These are phyloP conservation scores for Nezara viridula DNA, from an alignment of 2,888 invertebrate genomes.

Conservation along the genomic window DNA sequence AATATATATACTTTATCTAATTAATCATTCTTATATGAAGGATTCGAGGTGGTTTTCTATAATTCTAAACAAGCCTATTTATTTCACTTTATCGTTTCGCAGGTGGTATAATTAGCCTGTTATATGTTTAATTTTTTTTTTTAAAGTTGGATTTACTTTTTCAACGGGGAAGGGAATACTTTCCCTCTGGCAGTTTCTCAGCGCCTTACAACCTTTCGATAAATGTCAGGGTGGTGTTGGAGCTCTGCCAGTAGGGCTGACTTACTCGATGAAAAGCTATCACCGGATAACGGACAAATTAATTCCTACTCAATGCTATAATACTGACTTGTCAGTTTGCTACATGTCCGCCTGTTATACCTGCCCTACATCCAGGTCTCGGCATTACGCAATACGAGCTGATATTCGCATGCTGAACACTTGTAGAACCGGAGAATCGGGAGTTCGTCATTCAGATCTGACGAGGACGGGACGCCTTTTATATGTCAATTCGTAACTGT, in stretches of 20 bases:
- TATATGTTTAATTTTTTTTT: too few species aligned
- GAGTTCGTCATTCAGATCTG: background rate
- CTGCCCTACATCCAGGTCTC: background rate
- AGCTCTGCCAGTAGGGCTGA: background rate
- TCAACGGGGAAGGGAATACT: background rate
- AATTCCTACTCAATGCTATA: background rate
- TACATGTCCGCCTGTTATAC: background rate
- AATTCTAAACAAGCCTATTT: too few species aligned
- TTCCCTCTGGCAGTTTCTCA: constrained; percentile 10
- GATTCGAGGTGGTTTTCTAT: too few species aligned
- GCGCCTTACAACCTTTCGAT: constrained; percentile 3
- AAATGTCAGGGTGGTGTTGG: background rate
- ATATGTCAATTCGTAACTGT: background rate
- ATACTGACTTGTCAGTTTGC: background rate
- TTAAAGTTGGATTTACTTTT: background rate
- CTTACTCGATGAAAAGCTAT: background rate
- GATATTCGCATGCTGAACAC: background rate
- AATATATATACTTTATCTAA: too few species aligned
- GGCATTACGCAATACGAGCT: background rate
- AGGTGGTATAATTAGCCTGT: too few species aligned
- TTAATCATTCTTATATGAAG: too few species aligned
- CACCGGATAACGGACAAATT: background rate
- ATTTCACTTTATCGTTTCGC: too few species aligned
- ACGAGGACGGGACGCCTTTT: background rate
- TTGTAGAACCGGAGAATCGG: background rate